Evolutionary conservation across 2,888 invertebrate species (phyloP), one percentile per base, ranked within the genome.

Genomic region (Branchinecta sandiegonensis): DNA sequence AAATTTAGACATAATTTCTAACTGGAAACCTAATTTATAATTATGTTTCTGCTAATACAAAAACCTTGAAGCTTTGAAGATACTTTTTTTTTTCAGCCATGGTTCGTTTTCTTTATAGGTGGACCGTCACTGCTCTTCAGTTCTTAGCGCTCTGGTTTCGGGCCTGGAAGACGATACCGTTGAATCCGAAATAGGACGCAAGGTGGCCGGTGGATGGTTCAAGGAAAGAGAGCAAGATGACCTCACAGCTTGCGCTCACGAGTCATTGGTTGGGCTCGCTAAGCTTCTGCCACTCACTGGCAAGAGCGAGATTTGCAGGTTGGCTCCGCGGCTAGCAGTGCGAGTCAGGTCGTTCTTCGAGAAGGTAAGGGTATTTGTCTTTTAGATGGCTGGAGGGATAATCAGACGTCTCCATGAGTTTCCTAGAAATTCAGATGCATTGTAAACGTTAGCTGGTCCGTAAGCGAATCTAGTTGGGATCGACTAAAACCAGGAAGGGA

Each of bases 321-420:
- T 56, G n/a, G 56, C 56, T 8, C 56, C 56, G 56, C n/a, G 56
- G 56, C 56, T 56, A 14, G 56, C 56, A 14, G 56, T 56, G 8
- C 56, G 56, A 10, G 56, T 56, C 56, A 56, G 56, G 17, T 56
- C 56, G 17, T 56, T 56, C 56, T 56, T 56, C 9, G 56, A 56
- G 17, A 56, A 56, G 17, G 56, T 56, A 37, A 37, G 6, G 37
- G 37, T 37, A 37, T 37, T 37, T 37, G 37, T 37, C 37, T 6
- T 37, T 37, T 5, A 37, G 37, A 37, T 37, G 4, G 37, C 6
- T 6, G 37, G 37, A 37, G 23, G 23, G 23, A 23, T 23, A 23
- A 23, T 23, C 23, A 23, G 23, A 23, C 23, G 23, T 23, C 23
- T 23, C 23, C 23, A 23, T 23, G 23, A 23, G 23, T 3, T 23